Conservation (phyloP, 2,113 vertebrate genomes). For the Polypterus bichir region DNA sequence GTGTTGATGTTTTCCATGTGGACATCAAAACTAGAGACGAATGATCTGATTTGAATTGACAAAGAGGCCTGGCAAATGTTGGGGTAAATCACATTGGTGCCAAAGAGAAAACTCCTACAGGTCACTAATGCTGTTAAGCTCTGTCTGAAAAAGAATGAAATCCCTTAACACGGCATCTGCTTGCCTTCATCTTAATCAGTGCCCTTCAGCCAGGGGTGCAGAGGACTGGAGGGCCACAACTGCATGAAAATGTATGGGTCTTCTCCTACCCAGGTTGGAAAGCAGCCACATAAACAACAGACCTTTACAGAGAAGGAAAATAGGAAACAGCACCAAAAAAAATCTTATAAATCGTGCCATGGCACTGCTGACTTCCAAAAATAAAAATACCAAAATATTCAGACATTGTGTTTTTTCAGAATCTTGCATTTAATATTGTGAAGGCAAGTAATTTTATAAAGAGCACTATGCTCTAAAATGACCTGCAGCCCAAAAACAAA, state of each 20-base stretch:
- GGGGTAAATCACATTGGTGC: conserved; percentile 17
- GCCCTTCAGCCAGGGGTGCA: background rate
- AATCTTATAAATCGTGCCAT: too few species aligned
- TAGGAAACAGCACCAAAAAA: too few species aligned
- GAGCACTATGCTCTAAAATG: background rate
- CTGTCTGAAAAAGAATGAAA: conserved; percentile 21
- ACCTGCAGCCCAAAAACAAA: conserved; percentile 2
- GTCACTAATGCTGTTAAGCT: conserved; percentile 24
- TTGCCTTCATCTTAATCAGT: conserved; percentile 20
- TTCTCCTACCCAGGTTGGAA: too few species aligned
- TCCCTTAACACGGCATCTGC: conserved; percentile 10
- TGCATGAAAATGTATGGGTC: too few species aligned
- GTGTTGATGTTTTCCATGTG: conserved; percentile 13
- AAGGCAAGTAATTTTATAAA: too few species aligned
- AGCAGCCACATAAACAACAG: too few species aligned
- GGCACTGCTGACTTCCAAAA: too few species aligned
- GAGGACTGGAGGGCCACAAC: too few species aligned
- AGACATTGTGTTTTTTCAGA: too few species aligned
- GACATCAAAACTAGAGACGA: conserved; percentile 12
- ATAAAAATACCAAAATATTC: too few species aligned
- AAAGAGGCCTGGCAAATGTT: conserved; percentile 20
- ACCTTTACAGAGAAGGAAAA: too few species aligned
- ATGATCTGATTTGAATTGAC: conserved; percentile 16
- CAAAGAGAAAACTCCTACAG: conserved; percentile 14
- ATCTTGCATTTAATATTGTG: too few species aligned